A percentile compares a stretch with the other conserved stretches of the same genome.
These are phyloP conservation scores for Parnassius mnemosyne DNA, from an alignment of 2,888 invertebrate genomes.

Conservation along the genomic window DNA sequence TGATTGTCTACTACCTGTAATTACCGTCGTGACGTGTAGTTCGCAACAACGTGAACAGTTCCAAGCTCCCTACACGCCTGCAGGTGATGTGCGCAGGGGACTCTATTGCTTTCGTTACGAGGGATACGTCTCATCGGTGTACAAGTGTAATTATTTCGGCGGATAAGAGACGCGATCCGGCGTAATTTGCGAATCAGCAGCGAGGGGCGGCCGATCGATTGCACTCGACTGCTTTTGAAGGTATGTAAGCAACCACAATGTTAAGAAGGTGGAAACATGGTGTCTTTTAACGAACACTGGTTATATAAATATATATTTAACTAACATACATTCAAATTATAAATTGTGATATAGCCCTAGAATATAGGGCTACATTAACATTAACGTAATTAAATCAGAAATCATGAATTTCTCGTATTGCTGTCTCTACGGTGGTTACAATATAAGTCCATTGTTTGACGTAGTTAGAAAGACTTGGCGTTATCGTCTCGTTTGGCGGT, in stretches of 20 bases:
- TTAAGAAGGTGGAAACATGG: background rate
- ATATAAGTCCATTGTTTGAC: too few relatives aligned
- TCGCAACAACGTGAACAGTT: conserved; percentile 9
- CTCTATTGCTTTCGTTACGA: conserved; percentile 8
- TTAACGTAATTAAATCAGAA: too few relatives aligned
- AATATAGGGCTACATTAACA: too few relatives aligned
- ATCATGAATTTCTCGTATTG: too few relatives aligned
- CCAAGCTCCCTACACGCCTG: conserved; percentile 9
- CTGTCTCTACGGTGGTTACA: too few relatives aligned
- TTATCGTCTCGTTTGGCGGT: too few relatives aligned
- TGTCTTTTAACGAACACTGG: too few relatives aligned
- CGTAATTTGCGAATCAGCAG: conserved; percentile 19
- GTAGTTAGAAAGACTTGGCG: too few relatives aligned
- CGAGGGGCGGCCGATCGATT: conserved; percentile 19
- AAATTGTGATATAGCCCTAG: too few relatives aligned
- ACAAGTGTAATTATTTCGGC: conserved; percentile 27
- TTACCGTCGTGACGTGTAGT: conserved; percentile 6
- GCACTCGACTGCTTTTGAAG: background rate
- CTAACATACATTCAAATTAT: too few relatives aligned
- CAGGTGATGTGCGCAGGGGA: conserved; percentile 19
- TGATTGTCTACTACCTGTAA: too few relatives aligned
- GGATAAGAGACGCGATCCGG: conserved; percentile 25
- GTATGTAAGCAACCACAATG: conserved; percentile 4
- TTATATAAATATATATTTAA: too few relatives aligned
- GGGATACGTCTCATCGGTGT: conserved; percentile 24